A percentile compares a stretch with the other conserved stretches of the same genome.
These are phyloP conservation scores for Notothenia coriiceps DNA, from an alignment of 2,113 vertebrate species.

Conservation along the genomic window DNA sequence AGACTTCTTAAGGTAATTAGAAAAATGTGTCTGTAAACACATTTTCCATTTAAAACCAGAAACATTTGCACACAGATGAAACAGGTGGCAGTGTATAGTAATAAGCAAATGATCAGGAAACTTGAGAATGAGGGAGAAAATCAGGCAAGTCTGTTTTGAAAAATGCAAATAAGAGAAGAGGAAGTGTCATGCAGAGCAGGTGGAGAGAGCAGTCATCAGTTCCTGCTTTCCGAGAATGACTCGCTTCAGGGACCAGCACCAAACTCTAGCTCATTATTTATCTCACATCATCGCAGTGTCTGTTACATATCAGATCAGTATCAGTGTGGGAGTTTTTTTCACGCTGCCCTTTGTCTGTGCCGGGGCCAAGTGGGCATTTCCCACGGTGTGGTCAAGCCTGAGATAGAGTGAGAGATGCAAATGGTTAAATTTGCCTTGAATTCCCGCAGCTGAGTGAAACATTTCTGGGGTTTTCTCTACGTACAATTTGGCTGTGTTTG, in stretches of 20 bases:
- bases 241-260: neutral
- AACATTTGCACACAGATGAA: neutral
- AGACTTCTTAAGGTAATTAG: no score
- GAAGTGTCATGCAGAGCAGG: slow-evolving; percentile 31
- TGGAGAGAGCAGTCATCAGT: neutral
- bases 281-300: neutral
- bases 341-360: slow-evolving; percentile 34
- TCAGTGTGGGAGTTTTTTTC: slow-evolving; percentile 54
- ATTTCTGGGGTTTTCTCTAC: slow-evolving; percentile 17
- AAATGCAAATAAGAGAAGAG: slow-evolving; percentile 9
- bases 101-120: slow-evolving; percentile 21
- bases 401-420: slow-evolving; percentile 20
- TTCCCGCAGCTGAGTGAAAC: slow-evolving; percentile 18
- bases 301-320: slow-evolving; percentile 24
- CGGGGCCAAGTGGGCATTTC: slow-evolving; percentile 48
- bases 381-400: slow-evolving; percentile 1
- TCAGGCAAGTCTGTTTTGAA: neutral
- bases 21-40: neutral
- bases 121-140: neutral
- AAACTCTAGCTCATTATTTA: neutral
- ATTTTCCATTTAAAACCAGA: neutral
- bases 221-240: neutral
- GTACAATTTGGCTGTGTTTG: slow-evolving; percentile 25
- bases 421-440: slow-evolving; percentile 7
- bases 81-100: neutral